Percentiles rank a stretch among this genome's conserved stretches.
These are phyloP conservation scores for Drosophila truncata DNA, from an alignment of 1,140 invertebrate species.

Conservation along the genomic window DNA sequence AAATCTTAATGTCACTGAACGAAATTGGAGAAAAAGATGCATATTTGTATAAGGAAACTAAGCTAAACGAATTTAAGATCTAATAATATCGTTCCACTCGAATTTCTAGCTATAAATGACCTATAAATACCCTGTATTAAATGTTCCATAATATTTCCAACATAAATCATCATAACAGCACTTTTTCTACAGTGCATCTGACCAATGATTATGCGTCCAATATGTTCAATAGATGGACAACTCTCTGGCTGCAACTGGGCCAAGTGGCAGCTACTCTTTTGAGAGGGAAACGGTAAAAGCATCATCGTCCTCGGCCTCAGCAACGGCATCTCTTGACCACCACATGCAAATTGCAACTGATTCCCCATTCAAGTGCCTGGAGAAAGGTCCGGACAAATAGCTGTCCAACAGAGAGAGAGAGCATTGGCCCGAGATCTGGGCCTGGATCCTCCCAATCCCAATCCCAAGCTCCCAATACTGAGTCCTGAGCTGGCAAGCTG, in stretches of 20 bases:
- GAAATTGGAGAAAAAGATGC: neutral
- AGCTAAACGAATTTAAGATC: neutral
- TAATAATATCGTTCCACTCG: neutral
- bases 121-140: neutral
- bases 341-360: constrained; percentile 79
- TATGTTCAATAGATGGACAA: constrained; percentile 39
- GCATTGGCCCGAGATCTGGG: constrained; percentile 25
- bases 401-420: constrained; percentile 33
- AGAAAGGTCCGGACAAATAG: constrained; percentile 40
- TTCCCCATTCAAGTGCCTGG: constrained; percentile 67
- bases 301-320: constrained; percentile 1
- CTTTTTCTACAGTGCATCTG: neutral
- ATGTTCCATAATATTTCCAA: neutral
- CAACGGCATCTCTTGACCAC: constrained; percentile 44
- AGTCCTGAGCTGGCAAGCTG: constrained; percentile 47
- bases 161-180: too few species aligned
- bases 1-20: constrained; percentile 1
- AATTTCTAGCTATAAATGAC: neutral
- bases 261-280: constrained; percentile 57
- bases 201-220: constrained; percentile 46
- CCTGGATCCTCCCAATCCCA: neutral
- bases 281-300: neutral
- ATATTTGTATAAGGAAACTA: neutral
- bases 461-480: neutral
- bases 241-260: constrained; percentile 59